Evolutionary conservation across 2,113 vertebrate species (phyloP).

Genomic region (Microcebus jonahi): DNA sequence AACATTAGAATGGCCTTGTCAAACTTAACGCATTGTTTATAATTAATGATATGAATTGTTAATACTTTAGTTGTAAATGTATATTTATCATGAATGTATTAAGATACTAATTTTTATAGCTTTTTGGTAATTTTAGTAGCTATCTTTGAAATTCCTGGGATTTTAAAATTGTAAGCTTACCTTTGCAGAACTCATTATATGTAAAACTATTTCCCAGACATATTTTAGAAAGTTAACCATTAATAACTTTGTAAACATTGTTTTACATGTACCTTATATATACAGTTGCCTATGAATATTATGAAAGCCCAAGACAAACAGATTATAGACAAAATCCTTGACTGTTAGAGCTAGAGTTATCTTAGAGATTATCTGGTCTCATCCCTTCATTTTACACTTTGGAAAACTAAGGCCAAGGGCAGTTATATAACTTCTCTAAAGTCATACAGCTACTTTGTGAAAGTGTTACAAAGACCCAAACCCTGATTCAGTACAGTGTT

Average conservation of each 20-base stretch:
- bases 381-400: slow-evolving; percentile 24
- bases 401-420: slow-evolving; percentile 45
- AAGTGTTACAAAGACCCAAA: background rate
- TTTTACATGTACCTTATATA: background rate
- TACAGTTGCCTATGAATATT: background rate
- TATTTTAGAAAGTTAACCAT: slow-evolving; percentile 25
- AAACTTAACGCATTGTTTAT: slow-evolving; percentile 45
- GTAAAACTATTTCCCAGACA: slow-evolving; percentile 3
- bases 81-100: background rate
- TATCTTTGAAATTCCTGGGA: background rate
- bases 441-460: slow-evolving; percentile 8
- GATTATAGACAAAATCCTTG: background rate
- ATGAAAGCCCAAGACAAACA: background rate
- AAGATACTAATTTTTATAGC: background rate
- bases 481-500: background rate
- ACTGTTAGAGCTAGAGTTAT: background rate
- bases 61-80: background rate
- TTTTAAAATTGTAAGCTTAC: slow-evolving; percentile 1
- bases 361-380: slow-evolving; percentile 14
- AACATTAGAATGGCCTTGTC: slow-evolving; percentile 15
- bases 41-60: slow-evolving; percentile 17
- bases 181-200: slow-evolving; percentile 21
- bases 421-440: slow-evolving; percentile 37
- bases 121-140: slow-evolving; percentile 10
- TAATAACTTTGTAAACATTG: background rate